Evolutionary conservation across 30 jellyfish, hydroid and myxozoan genomes (phyloP).

Genomic region (Cassiopea xamachana): DNA sequence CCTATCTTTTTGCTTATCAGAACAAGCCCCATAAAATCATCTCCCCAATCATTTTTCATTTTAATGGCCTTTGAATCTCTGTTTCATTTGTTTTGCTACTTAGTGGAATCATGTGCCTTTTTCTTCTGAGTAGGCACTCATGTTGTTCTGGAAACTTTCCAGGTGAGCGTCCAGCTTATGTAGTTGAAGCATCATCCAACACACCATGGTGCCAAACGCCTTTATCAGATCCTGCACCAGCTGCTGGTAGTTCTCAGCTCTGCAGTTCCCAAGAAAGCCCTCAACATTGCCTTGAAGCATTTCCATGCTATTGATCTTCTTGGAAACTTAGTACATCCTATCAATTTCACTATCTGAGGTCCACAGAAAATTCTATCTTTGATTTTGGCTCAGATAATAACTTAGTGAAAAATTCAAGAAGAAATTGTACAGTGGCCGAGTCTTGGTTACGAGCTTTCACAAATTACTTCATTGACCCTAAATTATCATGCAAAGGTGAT

Average conservation of each 20-base stretch:
- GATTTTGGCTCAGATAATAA: not conserved
- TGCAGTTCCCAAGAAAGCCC: not conserved
- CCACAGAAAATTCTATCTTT: not conserved
- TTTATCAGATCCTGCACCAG: conserved; percentile 19
- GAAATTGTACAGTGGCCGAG: not conserved
- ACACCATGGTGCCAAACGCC: conserved; percentile 6
- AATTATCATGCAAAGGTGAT: not conserved
- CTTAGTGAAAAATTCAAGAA: not conserved
- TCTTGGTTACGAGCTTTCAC: not conserved
- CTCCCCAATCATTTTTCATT: conserved; percentile 3
- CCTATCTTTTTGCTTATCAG: too few species aligned
- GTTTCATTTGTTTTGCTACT: not conserved
- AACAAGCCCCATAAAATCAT: too few species aligned
- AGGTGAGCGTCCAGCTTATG: conserved; percentile 13
- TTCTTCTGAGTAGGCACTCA: conserved; percentile 25
- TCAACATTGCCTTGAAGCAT: not conserved
- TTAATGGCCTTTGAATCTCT: conserved; percentile 7
- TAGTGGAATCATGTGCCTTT: conserved; percentile 7
- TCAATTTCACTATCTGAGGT: not conserved
- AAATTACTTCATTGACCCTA: not conserved
- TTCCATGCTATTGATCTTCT: not conserved
- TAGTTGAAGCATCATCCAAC: not conserved
- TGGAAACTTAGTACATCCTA: not conserved
- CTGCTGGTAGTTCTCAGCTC: conserved; percentile 14
- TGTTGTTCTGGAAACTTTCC: conserved; percentile 7